Evolutionary conservation across 1,140 invertebrate genomes (phyloP).

Genomic region (Plectrocnemia conspersa): DNA sequence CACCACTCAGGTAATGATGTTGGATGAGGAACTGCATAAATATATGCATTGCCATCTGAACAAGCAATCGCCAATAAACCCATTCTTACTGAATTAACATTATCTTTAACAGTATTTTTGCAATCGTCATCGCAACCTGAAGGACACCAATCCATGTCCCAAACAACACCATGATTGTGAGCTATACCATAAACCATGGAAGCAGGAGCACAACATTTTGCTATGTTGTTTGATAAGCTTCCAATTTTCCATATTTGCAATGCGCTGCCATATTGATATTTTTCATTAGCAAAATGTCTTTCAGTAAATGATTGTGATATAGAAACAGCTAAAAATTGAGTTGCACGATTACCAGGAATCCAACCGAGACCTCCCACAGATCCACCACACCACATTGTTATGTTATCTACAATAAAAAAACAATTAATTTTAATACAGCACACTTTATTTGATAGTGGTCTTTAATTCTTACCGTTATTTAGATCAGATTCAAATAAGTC

Average conservation of each 20-base stretch:
- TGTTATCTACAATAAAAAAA: conserved; percentile 37
- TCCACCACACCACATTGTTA: conserved; percentile 59
- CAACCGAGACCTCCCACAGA: conserved; percentile 57
- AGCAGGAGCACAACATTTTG: conserved; percentile 34
- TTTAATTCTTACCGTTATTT: conserved; percentile 36
- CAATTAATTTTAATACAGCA: conserved; percentile 17
- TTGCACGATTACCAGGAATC: conserved; percentile 46
- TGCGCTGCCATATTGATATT: conserved; percentile 45
- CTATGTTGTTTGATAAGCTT: conserved; percentile 40
- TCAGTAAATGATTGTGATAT: conserved; percentile 47
- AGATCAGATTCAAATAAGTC: conserved; percentile 47
- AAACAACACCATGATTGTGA: conserved; percentile 62
- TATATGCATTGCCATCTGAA: conserved; percentile 57
- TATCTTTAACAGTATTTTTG: conserved; percentile 37
- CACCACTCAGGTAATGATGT: conserved; percentile 33
- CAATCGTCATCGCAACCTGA: conserved; percentile 58
- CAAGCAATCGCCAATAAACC: conserved; percentile 67
- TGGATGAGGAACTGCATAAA: conserved; percentile 59
- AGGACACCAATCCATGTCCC: conserved; percentile 71
- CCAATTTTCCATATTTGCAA: conserved; percentile 61
- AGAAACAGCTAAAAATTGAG: conserved; percentile 56
- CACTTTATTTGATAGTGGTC: not conserved
- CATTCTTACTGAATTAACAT: conserved; percentile 45
- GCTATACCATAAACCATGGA: conserved; percentile 54
- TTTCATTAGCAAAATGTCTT: conserved; percentile 41